Conservation (phyloP, 2,113 vertebrate species). For the Brachyhypopomus gauderio region DNA sequence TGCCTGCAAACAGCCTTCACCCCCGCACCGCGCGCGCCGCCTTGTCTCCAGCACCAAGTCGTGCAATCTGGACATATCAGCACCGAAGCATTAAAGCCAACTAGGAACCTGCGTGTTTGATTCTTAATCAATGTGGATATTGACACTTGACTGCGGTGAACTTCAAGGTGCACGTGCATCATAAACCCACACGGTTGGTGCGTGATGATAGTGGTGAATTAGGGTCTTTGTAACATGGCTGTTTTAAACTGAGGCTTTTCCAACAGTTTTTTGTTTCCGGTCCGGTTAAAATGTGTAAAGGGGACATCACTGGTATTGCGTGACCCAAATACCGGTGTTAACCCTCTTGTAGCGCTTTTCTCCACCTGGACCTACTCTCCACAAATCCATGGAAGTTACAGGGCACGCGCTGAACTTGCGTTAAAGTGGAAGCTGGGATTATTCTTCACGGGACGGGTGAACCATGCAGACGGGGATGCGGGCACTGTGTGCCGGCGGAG, state of each 20-base stretch:
- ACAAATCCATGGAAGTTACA: conserved; percentile 47
- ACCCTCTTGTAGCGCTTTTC: not conserved
- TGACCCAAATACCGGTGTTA: conserved; percentile 41
- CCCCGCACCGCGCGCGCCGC: not conserved
- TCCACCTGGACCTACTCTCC: conserved; percentile 7
- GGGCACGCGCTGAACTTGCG: conserved; percentile 27
- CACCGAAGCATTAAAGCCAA: too few species aligned
- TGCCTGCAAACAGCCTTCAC: not conserved
- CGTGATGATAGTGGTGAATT: not conserved
- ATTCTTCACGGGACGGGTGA: conserved; percentile 48
- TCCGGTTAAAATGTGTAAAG: conserved; percentile 39
- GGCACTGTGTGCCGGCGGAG: conserved; percentile 79
- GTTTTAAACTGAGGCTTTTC: not conserved
- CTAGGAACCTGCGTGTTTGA: too few species aligned
- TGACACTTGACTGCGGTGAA: too few species aligned
- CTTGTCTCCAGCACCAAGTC: too few species aligned
- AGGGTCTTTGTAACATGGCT: conserved; percentile 18
- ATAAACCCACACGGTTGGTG: too few species aligned
- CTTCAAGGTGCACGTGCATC: too few species aligned
- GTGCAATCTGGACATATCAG: too few species aligned
- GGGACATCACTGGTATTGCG: conserved; percentile 15
- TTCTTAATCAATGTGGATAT: too few species aligned
- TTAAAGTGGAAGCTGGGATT: conserved; percentile 14
- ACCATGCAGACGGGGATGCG: conserved; percentile 81
- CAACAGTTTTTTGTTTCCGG: not conserved